Percentiles rank a stretch among this genome's conserved stretches.
Conservation (phyloP, 1,140 invertebrate species). For the Cecropterus lyciades region DNA sequence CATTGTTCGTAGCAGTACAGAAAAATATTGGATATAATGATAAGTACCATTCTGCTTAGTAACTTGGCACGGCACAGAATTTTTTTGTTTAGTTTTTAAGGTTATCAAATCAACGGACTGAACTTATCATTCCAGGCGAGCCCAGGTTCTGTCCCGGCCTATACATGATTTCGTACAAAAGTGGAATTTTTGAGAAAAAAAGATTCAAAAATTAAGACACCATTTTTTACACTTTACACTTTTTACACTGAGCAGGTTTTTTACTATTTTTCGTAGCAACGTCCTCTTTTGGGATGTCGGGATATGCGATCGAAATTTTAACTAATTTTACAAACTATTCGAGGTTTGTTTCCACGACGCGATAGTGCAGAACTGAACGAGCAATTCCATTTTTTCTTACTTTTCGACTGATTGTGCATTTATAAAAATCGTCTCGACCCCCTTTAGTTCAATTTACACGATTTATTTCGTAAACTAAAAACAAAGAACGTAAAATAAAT, state of each 20-base stretch:
- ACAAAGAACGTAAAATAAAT: slow-evolving; percentile 1
- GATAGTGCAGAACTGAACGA: slow-evolving; percentile 34
- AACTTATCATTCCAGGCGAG: slow-evolving; percentile 41
- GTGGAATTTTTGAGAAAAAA: slow-evolving; percentile 10
- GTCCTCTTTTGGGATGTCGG: slow-evolving; percentile 41
- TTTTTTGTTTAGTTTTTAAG: slow-evolving; percentile 26
- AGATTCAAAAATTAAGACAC: slow-evolving; percentile 9
- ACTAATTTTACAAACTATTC: neutral
- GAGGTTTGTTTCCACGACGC: neutral
- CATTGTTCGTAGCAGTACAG: slow-evolving; percentile 34
- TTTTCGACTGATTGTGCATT: slow-evolving; percentile 48
- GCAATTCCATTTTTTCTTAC: slow-evolving; percentile 20
- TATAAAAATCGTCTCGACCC: slow-evolving; percentile 26
- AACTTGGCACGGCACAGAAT: slow-evolving; percentile 19
- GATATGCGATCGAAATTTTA: slow-evolving; percentile 8
- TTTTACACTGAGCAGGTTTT: slow-evolving; percentile 29
- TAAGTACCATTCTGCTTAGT: slow-evolving; percentile 28
- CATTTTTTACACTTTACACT: slow-evolving; percentile 42
- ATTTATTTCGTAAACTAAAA: slow-evolving; percentile 1
- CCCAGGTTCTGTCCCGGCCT: slow-evolving; percentile 29
- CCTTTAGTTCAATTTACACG: slow-evolving; percentile 28
- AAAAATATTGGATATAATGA: slow-evolving; percentile 24
- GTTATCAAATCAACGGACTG: slow-evolving; percentile 36
- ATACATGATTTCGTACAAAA: slow-evolving; percentile 15
- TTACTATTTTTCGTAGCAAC: slow-evolving; percentile 27